Evolutionary conservation across 2,888 invertebrate species (phyloP).

Genomic region (Eretmocerus hayati): DNA sequence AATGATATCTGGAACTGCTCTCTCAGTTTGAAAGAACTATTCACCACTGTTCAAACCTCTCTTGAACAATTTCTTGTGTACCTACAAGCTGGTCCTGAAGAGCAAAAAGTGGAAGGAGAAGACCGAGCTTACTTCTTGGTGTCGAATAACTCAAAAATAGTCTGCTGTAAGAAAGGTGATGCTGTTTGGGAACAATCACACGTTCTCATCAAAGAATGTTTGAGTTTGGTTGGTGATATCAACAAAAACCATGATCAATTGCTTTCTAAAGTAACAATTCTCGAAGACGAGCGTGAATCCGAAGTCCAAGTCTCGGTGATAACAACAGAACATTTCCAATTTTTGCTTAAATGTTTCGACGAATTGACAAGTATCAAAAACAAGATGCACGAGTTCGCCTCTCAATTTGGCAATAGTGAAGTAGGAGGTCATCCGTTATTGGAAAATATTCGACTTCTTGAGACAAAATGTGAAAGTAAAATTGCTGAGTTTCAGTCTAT

Average conservation of each 20-base stretch:
- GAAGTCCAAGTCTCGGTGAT: slow-evolving; percentile 21
- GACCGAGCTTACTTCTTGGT: slow-evolving; percentile 30
- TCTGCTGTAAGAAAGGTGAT: slow-evolving; percentile 32
- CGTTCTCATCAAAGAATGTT: slow-evolving; percentile 27
- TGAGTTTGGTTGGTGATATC: slow-evolving; percentile 24
- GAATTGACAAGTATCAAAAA: slow-evolving; percentile 22
- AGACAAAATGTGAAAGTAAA: slow-evolving; percentile 24
- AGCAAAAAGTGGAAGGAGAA: slow-evolving; percentile 29
- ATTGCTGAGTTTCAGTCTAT: slow-evolving; percentile 17
- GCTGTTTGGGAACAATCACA: slow-evolving; percentile 29
- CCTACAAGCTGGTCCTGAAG: slow-evolving; percentile 56
- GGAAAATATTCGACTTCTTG: slow-evolving; percentile 29
- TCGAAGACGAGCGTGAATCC: slow-evolving; percentile 5
- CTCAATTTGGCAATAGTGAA: slow-evolving; percentile 23
- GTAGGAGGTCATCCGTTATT: slow-evolving; percentile 35
- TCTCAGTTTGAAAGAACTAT: slow-evolving; percentile 47
- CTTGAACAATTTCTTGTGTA: slow-evolving; percentile 64
- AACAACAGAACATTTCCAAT: slow-evolving; percentile 30
- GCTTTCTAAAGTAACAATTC: slow-evolving; percentile 1
- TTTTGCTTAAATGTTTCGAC: slow-evolving; percentile 27
- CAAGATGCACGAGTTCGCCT: slow-evolving; percentile 22
- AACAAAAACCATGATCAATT: slow-evolving; percentile 24
- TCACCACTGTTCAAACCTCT: slow-evolving; percentile 51
- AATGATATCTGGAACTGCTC: slow-evolving; percentile 43
- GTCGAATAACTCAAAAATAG: slow-evolving; percentile 26